Evolutionary conservation across 1,140 invertebrate genomes (phyloP).

Genomic region (Anagrus nilaparvatae): DNA sequence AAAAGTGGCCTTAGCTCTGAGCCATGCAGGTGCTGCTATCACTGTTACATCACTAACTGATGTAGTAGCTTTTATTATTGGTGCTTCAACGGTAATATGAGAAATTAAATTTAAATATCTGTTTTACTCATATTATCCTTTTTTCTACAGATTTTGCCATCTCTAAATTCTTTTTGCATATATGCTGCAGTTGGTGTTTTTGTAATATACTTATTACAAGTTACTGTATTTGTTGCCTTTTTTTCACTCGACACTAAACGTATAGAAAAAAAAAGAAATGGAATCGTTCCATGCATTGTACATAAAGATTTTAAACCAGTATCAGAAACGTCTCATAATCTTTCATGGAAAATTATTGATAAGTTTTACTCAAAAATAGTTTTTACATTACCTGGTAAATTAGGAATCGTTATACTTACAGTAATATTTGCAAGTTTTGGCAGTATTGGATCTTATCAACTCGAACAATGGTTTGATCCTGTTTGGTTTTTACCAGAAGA

Average conservation of each 20-base stretch:
- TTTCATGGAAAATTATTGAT: constrained; percentile 44
- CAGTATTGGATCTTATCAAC: constrained; percentile 46
- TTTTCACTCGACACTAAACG: constrained; percentile 60
- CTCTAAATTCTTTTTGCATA: constrained; percentile 63
- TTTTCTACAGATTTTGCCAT: constrained; percentile 54
- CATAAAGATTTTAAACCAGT: constrained; percentile 45
- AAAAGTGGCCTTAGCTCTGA: constrained; percentile 56
- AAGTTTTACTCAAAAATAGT: constrained; percentile 50
- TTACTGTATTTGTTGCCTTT: constrained; percentile 70
- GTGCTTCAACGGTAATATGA: constrained; percentile 51
- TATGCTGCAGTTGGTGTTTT: constrained; percentile 62
- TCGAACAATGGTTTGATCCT: constrained; percentile 70
- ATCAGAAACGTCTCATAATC: constrained; percentile 28
- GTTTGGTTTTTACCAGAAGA: constrained; percentile 64
- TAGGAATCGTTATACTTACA: constrained; percentile 46
- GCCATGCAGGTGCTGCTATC: constrained; percentile 72
- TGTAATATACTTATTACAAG: constrained; percentile 62
- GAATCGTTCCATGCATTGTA: constrained; percentile 54
- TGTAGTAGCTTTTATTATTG: constrained; percentile 65
- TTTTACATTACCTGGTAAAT: constrained; percentile 51
- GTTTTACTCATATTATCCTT: not conserved
- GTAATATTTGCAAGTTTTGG: constrained; percentile 47
- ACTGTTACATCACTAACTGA: constrained; percentile 76
- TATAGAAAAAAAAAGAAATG: constrained; percentile 53
- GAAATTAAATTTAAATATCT: not conserved